These are phyloP conservation scores for Hyperopisus bebe DNA, from an alignment of 2,113 vertebrate genomes.

Conservation along the genomic window DNA sequence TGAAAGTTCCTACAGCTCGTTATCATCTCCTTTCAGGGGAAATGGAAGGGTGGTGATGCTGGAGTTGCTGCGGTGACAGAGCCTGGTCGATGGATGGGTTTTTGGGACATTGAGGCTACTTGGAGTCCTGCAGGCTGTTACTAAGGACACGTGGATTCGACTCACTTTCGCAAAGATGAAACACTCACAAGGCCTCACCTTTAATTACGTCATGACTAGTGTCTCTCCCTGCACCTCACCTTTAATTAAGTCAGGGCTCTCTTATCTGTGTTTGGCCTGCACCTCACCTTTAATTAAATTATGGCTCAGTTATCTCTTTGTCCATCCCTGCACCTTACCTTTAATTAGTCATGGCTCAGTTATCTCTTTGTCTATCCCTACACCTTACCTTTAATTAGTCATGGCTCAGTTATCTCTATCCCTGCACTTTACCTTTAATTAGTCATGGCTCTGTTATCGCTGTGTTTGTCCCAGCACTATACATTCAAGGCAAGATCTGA, in stretches of 20 bases:
- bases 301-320: background rate
- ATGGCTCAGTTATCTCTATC: background rate
- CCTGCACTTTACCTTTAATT: background rate
- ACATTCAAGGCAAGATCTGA: background rate
- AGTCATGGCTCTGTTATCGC: background rate
- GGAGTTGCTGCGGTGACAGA: background rate
- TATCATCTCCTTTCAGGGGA: background rate
- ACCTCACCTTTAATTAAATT: background rate
- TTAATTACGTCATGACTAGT: background rate
- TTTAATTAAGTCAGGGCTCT: background rate
- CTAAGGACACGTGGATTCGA: constrained; percentile 53
- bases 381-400: background rate
- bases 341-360: background rate
- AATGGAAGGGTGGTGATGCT: background rate
- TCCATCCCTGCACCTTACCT: background rate
- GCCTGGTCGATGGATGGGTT: background rate
- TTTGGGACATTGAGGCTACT: constrained; percentile 47
- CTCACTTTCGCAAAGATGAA: constrained; percentile 55
- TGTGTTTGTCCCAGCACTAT: background rate
- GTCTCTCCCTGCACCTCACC: background rate
- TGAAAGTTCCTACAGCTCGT: background rate
- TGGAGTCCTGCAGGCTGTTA: constrained; percentile 50
- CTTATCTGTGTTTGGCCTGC: background rate
- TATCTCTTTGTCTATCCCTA: background rate
- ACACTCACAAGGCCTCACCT: background rate